Percentiles rank a stretch among this genome's conserved stretches.
These are phyloP conservation scores for Zygaena filipendulae DNA, from an alignment of 2,888 invertebrate species.

Conservation along the genomic window DNA sequence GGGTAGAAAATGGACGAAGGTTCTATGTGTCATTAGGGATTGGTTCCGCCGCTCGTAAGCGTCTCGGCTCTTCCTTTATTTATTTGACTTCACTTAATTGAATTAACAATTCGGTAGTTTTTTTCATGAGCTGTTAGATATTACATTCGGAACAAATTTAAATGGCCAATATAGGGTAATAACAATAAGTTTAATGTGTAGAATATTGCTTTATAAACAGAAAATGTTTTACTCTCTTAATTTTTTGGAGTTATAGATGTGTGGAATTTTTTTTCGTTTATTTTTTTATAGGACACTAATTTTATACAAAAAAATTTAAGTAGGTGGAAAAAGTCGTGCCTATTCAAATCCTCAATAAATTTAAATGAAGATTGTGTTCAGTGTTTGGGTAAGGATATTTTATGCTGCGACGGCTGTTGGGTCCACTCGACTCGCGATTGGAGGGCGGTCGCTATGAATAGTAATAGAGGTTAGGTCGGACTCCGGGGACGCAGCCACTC, in stretches of 20 bases:
- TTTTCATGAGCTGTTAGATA: constrained; percentile 57
- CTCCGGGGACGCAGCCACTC: constrained; percentile 34
- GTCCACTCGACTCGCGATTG: constrained; percentile 26
- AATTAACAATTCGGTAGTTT: constrained; percentile 60
- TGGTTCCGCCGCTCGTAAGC: constrained; percentile 48
- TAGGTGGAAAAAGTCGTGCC: too few species aligned
- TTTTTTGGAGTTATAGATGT: too few species aligned
- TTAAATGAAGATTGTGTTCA: too few species aligned
- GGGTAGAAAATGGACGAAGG: constrained; percentile 65
- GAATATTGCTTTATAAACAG: constrained; percentile 42
- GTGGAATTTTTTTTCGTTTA: too few species aligned
- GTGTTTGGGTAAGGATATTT: too few species aligned
- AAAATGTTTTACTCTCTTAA: constrained; percentile 2
- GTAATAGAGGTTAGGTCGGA: constrained; percentile 44
- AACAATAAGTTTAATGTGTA: constrained; percentile 53
- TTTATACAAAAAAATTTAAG: too few species aligned
- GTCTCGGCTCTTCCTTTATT: constrained; percentile 47
- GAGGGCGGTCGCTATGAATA: constrained; percentile 54
- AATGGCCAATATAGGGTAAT: constrained; percentile 49
- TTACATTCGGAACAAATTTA: constrained; percentile 48
- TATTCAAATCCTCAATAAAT: too few species aligned
- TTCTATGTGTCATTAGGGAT: constrained; percentile 65
- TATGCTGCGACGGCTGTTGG: too few species aligned
- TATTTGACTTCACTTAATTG: constrained; percentile 64
- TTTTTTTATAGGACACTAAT: too few species aligned